Evolutionary conservation across 2,113 vertebrate species (phyloP), one percentile per base, ranked within the genome.

Genomic region (Rhea pennata): DNA sequence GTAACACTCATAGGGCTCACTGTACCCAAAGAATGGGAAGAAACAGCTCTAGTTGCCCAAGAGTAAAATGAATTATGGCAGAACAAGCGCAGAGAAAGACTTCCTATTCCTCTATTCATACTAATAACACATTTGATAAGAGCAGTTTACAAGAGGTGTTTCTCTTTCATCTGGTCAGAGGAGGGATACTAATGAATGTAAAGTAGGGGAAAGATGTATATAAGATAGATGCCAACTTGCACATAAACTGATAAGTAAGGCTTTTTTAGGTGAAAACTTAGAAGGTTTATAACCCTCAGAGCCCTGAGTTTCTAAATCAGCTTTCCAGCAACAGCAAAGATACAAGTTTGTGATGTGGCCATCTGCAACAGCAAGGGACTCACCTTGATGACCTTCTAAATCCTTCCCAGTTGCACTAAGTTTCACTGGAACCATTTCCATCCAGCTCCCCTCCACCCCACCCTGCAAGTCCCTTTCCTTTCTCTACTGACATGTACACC

Each of bases 401-500:
- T 46, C 22, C 12, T 39, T 39, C 59, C 13, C 19, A 54, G n/a
- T 56, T 22, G 15, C 75, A 21, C 3, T 36, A 84, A 42, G 33
- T 66, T 75, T 66, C n/a, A 56, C 44, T 27, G 10, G 10, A 21
- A 95, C 80, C 42, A 64, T 42, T 86, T 87, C n/a, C 33, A 74
- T n/a, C 2, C 40, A 91, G 22, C 4, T 80, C 80, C 80, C 15
- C 17, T 13, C 24, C 51, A 19, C 4, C 75, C 80, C 80, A 12
- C 17, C 15, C 24, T 56, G 6, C 3, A 3, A 1, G 0, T 24
- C 66, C 54, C 0, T 0, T 22, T 85, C 50, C 15, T 62, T 91
- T 86, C 40, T 12, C 10, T 29, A 84, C n/a, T 67, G 40, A 40
- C 3, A 74, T 33, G 7, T 72, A 51, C 7, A 12, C 2, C 23